Conservation (phyloP, 2,888 invertebrate genomes). For the Orchesellides sinensis region DNA sequence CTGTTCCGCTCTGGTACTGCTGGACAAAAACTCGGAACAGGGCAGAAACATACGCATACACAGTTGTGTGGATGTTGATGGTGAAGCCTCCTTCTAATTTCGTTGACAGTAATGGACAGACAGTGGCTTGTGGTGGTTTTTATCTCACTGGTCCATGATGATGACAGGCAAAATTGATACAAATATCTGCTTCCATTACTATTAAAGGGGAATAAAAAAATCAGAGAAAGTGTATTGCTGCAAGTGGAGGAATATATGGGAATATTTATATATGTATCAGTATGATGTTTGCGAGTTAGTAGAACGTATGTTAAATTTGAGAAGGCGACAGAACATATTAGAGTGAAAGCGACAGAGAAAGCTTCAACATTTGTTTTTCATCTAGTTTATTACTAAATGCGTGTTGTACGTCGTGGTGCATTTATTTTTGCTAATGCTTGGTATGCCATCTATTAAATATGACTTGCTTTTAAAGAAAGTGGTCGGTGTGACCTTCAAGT, state of each 20-base stretch:
- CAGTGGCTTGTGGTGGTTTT: slow-evolving; percentile 72
- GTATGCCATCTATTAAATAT: no score
- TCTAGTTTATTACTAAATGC: background rate
- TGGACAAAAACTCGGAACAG: slow-evolving; percentile 37
- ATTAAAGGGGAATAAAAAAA: slow-evolving; percentile 10
- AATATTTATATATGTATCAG: background rate
- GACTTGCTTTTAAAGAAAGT: no score
- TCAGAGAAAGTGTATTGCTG: background rate
- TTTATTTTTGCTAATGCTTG: slow-evolving; percentile 12
- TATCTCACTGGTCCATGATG: slow-evolving; percentile 70
- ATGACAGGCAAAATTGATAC: slow-evolving; percentile 75
- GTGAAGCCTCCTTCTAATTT: slow-evolving; percentile 74
- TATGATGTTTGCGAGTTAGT: background rate
- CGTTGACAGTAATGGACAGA: slow-evolving; percentile 74
- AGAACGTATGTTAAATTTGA: slow-evolving; percentile 20
- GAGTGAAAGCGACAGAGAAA: background rate
- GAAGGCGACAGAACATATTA: slow-evolving; percentile 23
- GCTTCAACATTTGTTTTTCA: background rate
- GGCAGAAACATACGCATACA: no score
- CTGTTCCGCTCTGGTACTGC: background rate
- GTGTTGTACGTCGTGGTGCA: background rate
- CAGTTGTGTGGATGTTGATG: slow-evolving; percentile 45
- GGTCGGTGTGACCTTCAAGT: no score
- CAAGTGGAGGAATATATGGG: background rate
- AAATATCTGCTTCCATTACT: slow-evolving; percentile 72